Evolutionary conservation across 2,113 vertebrate genomes (phyloP), one percentile per base, ranked within the genome.

Genomic region (Capra hircus): DNA sequence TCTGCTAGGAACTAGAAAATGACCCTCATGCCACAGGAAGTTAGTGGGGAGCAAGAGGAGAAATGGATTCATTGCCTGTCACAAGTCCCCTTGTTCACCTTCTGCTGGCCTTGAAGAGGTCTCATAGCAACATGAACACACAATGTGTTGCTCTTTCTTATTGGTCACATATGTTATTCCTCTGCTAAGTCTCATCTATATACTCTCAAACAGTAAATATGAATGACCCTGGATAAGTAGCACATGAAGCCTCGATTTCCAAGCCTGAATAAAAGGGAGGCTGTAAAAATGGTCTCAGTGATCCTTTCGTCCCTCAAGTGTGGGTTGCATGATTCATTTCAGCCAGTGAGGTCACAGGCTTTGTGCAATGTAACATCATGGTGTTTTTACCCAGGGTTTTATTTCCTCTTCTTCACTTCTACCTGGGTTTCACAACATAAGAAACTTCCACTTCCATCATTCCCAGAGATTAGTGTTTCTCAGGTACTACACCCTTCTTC

Each of bases 371-470:
- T 90, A 64, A 36, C 21, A 52, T 45, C 28, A 10, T 33, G 36
- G 16, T 84, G 19, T 74, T 97, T 85, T 91, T 90, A 94, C 19
- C 19, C 23, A 82, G 30, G 6, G 15, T 53, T 94, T 94, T 95
- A 67, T 88, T 91, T 98, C 91, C 33, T 87, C 81, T 92, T 94
- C 30, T 95, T 97, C 40, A 53, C 33, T 67, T 93, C 40, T 90
- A 80, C 52, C 64, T 21, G 90, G 50, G 55, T 94, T 97, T 96
- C 27, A 92, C 30, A 71, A 94, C 43, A 45, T 60, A 87, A 71
- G 48, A 80, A 78, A 86, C 50, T 60, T 95, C 77, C 36, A 62
- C 74, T 52, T 83, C 33, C 48, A 45, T 88, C 30, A 74, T 17
- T 45, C 4, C 50, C 62, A 83, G n/a, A 80, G 40, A n/a, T 88